Evolutionary conservation across 2,113 vertebrate species (phyloP), one percentile per base, ranked within the genome.

Genomic region (Acinonyx jubatus): DNA sequence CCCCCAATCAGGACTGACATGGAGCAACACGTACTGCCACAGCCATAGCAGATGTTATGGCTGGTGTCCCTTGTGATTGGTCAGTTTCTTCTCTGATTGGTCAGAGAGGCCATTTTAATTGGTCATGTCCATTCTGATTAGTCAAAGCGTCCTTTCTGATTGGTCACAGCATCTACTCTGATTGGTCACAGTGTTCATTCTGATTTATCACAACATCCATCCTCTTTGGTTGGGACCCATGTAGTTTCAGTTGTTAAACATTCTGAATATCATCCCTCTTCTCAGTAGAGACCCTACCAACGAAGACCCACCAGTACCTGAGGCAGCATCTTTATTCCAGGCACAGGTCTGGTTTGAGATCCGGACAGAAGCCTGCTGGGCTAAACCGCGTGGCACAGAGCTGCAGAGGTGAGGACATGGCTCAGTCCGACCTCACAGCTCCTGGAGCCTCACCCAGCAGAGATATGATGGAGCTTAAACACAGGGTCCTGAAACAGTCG

Each of bases 151-250:
- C 50, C 25, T 31, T 88, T 96, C 91, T 29, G 31, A 69, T 33
- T 76, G 15, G 36, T 68, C 50, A 84, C 4, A 57, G 79, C 29
- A n/a, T 89, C 41, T 50, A 52, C 74, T 81, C 48, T 9, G 25
- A 85, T 57, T 68, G 45, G 71, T 82, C 74, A 57, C 48, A 50
- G 36, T 31, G 55, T 65, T 66, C 27, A 52, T 73, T 52, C 52
- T 94, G 38, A 23, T 89, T 93, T 84, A 89, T 89, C 69, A 93
- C 38, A 84, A 61, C 38, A 71, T 55, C 45, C 73, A 73, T 80
- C 79, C 57, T 76, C 29, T 36, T 71, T 74, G 27, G 5, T 23
- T 31, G 25, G 84, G 21, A 15, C 50, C 74, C 29, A 38, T 0
- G 23, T 13, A 18, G 6, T 73, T 41, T 61, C 65, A 38, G 50